Evolutionary conservation across 2,888 invertebrate genomes (phyloP).

Genomic region (Phasia obesa): DNA sequence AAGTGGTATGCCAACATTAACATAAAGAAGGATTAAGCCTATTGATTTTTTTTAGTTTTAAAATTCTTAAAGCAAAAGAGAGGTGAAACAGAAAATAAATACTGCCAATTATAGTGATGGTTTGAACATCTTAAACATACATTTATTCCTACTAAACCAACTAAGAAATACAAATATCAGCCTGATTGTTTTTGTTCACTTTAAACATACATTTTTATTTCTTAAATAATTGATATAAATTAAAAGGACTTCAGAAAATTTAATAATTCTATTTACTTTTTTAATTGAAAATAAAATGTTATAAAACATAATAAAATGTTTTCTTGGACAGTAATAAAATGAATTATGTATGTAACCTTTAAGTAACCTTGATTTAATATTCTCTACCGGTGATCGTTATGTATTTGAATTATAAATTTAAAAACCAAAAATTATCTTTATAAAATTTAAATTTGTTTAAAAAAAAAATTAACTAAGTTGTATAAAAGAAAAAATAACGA

Average conservation of each 20-base stretch:
- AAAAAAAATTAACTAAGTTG: conserved; percentile 4
- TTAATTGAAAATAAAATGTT: conserved; percentile 3
- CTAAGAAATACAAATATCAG: background rate
- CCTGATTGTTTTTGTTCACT: background rate
- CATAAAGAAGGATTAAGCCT: no score
- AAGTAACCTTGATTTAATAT: conserved; percentile 71
- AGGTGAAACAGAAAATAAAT: background rate
- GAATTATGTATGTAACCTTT: conserved; percentile 33
- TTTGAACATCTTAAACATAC: background rate
- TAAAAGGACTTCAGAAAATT: conserved; percentile 67
- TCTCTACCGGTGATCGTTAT: conserved; percentile 30
- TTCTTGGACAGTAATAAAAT: background rate
- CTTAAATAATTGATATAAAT: no score
- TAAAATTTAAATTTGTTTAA: conserved; percentile 63
- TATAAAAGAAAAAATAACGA: conserved; percentile 17
- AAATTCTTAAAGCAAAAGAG: background rate
- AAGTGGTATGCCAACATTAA: no score
- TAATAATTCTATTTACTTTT: conserved; percentile 1
- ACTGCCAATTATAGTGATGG: conserved; percentile 37
- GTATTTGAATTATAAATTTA: conserved; percentile 47
- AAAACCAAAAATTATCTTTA: conserved; percentile 55
- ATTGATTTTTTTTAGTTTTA: no score
- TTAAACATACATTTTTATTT: conserved; percentile 11
- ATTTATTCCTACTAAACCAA: background rate
- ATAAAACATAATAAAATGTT: conserved; percentile 3